Conservation (phyloP, 2,113 vertebrate species). For the Saimiri boliviensis region DNA sequence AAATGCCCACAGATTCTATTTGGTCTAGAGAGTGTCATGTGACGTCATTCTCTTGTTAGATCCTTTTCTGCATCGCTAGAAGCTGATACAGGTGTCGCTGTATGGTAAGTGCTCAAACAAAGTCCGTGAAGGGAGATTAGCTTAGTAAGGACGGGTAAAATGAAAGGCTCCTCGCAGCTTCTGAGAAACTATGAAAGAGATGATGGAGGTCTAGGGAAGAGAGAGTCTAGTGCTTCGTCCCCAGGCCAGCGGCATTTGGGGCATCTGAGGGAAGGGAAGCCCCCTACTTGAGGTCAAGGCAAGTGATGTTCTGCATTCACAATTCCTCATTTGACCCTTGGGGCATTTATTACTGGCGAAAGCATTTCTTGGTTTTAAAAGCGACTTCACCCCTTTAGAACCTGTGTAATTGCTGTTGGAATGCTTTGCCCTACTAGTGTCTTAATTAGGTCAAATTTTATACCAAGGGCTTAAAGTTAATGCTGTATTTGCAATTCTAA, state of each 20-base stretch:
- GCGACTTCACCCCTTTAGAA: conserved; percentile 62
- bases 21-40: background rate
- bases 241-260: no score
- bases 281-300: background rate
- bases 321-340: conserved; percentile 37
- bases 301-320: background rate
- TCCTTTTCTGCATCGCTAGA: background rate
- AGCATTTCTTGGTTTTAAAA: conserved; percentile 65
- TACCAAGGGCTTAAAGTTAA: conserved; percentile 46
- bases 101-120: background rate
- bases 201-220: background rate
- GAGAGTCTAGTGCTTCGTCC: no score
- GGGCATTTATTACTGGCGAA: conserved; percentile 56
- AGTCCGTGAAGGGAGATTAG: background rate
- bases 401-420: conserved; percentile 65
- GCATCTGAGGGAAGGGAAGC: background rate
- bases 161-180: background rate
- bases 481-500: conserved; percentile 55
- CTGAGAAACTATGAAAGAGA: background rate
- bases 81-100: background rate
- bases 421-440: conserved; percentile 46
- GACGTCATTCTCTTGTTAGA: background rate
- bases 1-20: background rate
- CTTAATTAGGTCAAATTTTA: conserved; percentile 76
- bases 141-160: background rate